phyloP scores from a whole-genome alignment of 2,797 vertebrate species.

The Petrocephalus schoutedeni region DNA sequence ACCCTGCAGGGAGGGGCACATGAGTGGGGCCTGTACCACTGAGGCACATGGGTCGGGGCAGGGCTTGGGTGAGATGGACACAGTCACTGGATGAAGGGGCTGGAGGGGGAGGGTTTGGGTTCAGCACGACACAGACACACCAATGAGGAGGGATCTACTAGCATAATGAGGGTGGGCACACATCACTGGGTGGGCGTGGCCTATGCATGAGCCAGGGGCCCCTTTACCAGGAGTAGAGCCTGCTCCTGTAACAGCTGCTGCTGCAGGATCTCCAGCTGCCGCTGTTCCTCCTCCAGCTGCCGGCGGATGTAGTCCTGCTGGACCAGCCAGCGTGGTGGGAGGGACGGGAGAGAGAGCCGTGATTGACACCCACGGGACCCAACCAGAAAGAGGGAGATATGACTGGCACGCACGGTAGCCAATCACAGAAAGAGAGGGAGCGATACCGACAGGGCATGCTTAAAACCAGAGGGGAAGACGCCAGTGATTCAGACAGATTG shows the following conservation, averaged over 20 bases:
- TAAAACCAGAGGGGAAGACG: neutral
- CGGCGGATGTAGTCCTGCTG: constrained; percentile 93
- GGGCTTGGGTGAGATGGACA: neutral
- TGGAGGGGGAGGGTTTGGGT: neutral
- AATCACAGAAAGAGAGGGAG: constrained; percentile 40
- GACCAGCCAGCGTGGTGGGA: constrained; percentile 54
- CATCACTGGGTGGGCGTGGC: constrained; percentile 11
- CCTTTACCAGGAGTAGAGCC: constrained; percentile 88
- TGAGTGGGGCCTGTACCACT: neutral
- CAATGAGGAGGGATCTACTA: neutral
- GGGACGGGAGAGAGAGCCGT: constrained; percentile 38
- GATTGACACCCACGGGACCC: neutral
- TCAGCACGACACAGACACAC: neutral
- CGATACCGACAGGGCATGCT: neutral
- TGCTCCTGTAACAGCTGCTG: constrained; percentile 96
- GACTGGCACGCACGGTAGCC: constrained; percentile 28
- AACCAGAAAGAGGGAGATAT: neutral
- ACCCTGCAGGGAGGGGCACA: neutral
- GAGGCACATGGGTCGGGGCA: neutral
- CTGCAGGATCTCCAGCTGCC: constrained; percentile 96
- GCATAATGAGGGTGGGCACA: neutral
- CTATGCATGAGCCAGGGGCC: neutral
- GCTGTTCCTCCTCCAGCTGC: constrained; percentile 96
- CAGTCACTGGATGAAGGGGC: neutral
- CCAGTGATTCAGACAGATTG: neutral